Conservation (phyloP, 1,140 invertebrate species). For the Bombus difficillimus region DNA sequence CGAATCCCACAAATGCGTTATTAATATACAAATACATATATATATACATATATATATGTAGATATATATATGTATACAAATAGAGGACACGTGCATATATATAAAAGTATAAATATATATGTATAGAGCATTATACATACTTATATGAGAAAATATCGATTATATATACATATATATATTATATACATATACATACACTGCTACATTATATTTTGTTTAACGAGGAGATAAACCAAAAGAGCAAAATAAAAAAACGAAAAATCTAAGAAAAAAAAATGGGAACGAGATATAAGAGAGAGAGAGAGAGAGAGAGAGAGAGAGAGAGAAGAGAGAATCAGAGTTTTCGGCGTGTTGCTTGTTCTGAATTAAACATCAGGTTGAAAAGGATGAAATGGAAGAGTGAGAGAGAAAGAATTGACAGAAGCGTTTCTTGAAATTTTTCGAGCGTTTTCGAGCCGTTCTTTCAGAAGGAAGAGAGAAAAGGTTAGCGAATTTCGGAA, state of each 20-base stretch:
- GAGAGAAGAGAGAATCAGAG: no score
- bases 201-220: conserved; percentile 75
- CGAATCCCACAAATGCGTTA: conserved; percentile 53
- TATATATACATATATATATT: conserved; percentile 54
- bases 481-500: conserved; percentile 18
- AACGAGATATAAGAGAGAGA: background rate
- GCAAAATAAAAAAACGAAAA: conserved; percentile 16
- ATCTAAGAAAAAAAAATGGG: conserved; percentile 11
- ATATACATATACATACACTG: conserved; percentile 50
- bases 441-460: conserved; percentile 38
- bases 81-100: conserved; percentile 49
- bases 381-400: background rate
- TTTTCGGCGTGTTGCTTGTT: conserved; percentile 33
- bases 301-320: no score
- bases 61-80: conserved; percentile 5
- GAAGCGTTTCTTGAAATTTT: conserved; percentile 64
- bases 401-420: background rate
- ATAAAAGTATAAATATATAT: conserved; percentile 42
- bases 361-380: background rate
- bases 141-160: conserved; percentile 50
- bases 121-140: conserved; percentile 45
- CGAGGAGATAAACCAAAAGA: conserved; percentile 47
- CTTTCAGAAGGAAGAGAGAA: conserved; percentile 1
- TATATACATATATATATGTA: conserved; percentile 43
- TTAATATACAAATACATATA: conserved; percentile 55